Evolutionary conservation across 2,113 vertebrate genomes (phyloP).

Genomic region (Candoia aspera): DNA sequence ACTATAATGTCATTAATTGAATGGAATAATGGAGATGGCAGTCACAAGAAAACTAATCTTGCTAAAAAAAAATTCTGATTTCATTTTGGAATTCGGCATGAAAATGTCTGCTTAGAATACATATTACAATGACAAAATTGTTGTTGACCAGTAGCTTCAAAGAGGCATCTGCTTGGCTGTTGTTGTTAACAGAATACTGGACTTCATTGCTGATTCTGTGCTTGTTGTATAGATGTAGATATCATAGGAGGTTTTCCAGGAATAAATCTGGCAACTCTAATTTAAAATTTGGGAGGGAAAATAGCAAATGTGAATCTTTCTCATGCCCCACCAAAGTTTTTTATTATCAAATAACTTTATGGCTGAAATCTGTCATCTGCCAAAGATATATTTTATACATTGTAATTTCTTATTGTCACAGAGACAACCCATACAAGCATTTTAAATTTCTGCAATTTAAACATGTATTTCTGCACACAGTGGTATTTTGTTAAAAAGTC

Average conservation of each 20-base stretch:
- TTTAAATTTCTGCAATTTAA: slow-evolving; percentile 3
- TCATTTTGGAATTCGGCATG: not conserved
- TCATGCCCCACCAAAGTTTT: not conserved
- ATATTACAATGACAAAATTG: not conserved
- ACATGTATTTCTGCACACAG: not conserved
- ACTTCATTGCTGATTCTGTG: not conserved
- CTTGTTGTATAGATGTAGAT: not conserved
- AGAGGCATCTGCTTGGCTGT: not conserved
- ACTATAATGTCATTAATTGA: not conserved
- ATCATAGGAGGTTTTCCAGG: not conserved
- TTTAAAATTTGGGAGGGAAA: not conserved
- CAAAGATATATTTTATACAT: not conserved
- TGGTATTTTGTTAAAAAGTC: not conserved
- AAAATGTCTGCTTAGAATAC: not conserved
- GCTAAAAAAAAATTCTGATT: not conserved
- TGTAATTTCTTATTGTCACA: not conserved
- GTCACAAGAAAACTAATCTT: not conserved
- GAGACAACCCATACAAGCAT: not conserved
- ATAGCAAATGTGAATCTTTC: not conserved
- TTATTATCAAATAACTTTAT: not conserved
- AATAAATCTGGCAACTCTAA: not conserved
- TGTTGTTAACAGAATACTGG: not conserved
- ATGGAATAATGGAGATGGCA: not conserved
- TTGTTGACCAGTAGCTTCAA: not conserved
- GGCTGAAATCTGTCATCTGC: not conserved